phyloP scores from a whole-genome alignment of 1,140 invertebrate species.

The Asobara japonica region DNA sequence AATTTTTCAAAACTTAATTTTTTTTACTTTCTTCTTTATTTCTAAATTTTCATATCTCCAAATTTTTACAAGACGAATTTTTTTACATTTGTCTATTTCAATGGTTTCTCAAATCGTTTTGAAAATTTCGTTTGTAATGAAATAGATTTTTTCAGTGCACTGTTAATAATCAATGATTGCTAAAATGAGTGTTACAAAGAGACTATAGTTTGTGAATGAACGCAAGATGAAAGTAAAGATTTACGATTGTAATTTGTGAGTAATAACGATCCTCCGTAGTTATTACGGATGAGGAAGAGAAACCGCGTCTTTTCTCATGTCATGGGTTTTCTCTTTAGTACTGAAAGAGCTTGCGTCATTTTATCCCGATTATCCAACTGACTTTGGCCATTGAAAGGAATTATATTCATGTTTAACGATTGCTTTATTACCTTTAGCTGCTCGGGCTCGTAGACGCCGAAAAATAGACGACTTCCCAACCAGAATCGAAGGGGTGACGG shows the following conservation, averaged over 20 bases:
- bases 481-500: slow-evolving; percentile 48
- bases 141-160: too few relatives aligned
- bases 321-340: background rate
- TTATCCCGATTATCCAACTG: background rate
- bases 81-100: too few relatives aligned
- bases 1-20: too few relatives aligned
- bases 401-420: too few relatives aligned
- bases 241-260: background rate
- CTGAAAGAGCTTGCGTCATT: background rate
- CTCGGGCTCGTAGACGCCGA: slow-evolving; percentile 60
- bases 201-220: background rate
- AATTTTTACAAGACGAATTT: too few relatives aligned
- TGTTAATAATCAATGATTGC: too few relatives aligned
- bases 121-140: too few relatives aligned
- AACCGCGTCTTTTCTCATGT: background rate
- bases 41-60: too few relatives aligned
- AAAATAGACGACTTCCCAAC: slow-evolving; percentile 52
- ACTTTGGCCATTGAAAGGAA: background rate
- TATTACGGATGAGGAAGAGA: background rate
- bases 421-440: slow-evolving; percentile 58
- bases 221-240: background rate
- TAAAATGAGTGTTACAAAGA: too few relatives aligned
- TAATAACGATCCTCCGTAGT: background rate
- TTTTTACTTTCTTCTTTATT: too few relatives aligned
- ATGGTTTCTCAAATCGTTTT: too few relatives aligned